These are phyloP conservation scores for Clistopyga incitator DNA, from an alignment of 2,888 invertebrate species.

Conservation along the genomic window DNA sequence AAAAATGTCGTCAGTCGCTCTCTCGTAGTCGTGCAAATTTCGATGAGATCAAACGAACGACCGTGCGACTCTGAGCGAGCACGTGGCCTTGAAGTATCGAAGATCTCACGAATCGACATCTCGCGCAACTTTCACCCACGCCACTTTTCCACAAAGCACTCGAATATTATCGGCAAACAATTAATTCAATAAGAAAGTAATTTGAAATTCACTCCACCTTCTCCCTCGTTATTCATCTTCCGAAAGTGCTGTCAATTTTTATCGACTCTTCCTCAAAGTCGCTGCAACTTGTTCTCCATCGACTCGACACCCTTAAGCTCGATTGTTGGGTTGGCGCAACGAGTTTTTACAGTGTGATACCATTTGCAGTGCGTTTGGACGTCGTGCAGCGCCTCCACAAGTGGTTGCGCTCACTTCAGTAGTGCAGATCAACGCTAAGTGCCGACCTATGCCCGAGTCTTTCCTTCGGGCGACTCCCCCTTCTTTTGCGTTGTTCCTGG, in stretches of 20 bases:
- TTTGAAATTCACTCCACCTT: conserved; percentile 17
- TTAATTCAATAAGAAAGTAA: conserved; percentile 1
- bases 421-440: conserved; percentile 48
- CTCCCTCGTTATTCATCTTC: conserved; percentile 9
- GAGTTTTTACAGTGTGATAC: neutral
- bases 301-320: neutral
- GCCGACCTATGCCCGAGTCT: conserved; percentile 36
- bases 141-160: conserved; percentile 17
- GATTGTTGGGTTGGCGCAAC: neutral
- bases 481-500: neutral
- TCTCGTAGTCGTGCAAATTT: conserved; percentile 17
- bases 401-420: conserved; percentile 79
- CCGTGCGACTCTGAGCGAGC: conserved; percentile 46
- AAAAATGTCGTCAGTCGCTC: conserved; percentile 15
- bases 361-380: conserved; percentile 1
- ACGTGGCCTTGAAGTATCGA: conserved; percentile 58
- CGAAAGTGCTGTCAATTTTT: neutral
- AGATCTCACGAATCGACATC: conserved; percentile 57
- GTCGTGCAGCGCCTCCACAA: conserved; percentile 76
- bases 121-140: conserved; percentile 37
- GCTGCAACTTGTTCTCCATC: neutral
- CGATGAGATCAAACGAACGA: conserved; percentile 26
- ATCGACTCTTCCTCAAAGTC: neutral
- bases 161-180: neutral
- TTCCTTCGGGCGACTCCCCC: neutral